A percentile compares a stretch with the other conserved stretches of the same genome.
Conservation (phyloP, 2,888 invertebrate genomes). For the Cryptus armator region DNA sequence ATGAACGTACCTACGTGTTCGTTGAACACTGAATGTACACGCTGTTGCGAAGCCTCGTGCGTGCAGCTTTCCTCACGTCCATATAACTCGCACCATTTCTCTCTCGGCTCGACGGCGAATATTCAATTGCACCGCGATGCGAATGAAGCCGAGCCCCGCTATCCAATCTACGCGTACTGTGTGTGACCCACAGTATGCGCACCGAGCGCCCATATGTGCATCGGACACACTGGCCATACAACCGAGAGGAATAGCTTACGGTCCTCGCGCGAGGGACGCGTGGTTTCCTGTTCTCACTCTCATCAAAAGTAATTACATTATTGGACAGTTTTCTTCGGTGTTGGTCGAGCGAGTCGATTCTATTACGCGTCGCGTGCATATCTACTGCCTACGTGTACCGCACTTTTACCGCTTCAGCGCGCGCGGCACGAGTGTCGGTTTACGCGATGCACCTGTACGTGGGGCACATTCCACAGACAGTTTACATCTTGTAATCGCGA, state of each 20-base stretch:
- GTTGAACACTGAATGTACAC: slow-evolving; percentile 7
- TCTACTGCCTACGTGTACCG: background rate
- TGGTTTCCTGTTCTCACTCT: slow-evolving; percentile 42
- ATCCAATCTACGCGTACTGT: slow-evolving; percentile 52
- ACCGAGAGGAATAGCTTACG: slow-evolving; percentile 63
- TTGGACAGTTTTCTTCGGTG: slow-evolving; percentile 69
- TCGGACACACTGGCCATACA: background rate
- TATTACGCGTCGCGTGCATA: slow-evolving; percentile 7
- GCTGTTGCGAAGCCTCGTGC: slow-evolving; percentile 4
- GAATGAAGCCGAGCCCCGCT: slow-evolving; percentile 42
- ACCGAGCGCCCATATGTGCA: slow-evolving; percentile 3
- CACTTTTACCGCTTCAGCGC: slow-evolving; percentile 3
- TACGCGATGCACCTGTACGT: background rate
- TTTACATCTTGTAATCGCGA: background rate
- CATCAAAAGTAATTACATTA: slow-evolving; percentile 79
- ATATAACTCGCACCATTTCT: slow-evolving; percentile 59
- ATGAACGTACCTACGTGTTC: slow-evolving; percentile 53
- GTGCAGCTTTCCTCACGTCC: slow-evolving; percentile 54
- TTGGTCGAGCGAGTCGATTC: slow-evolving; percentile 25
- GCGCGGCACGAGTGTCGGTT: background rate
- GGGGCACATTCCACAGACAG: background rate
- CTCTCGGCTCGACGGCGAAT: slow-evolving; percentile 72
- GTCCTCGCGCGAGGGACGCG: slow-evolving; percentile 53
- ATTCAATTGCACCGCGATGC: slow-evolving; percentile 76
- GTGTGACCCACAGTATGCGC: slow-evolving; percentile 21